Evolutionary conservation across 2,888 invertebrate species (phyloP), one percentile per base, ranked within the genome.

Genomic region (Archips xylosteana): DNA sequence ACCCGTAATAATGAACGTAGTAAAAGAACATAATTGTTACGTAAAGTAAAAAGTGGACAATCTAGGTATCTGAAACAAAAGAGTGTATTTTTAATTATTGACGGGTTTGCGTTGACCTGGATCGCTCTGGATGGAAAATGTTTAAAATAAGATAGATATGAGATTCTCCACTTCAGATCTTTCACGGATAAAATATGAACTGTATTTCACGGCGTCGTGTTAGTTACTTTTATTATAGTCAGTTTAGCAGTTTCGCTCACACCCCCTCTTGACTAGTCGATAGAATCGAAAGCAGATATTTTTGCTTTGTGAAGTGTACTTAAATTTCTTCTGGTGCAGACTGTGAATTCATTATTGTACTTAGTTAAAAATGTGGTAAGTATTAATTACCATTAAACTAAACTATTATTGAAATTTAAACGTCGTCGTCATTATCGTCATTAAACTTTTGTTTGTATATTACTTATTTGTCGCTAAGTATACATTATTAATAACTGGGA

Each of bases 51-150:
- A 54, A 15, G 9, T 57, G 1, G 1, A 3, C 10, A 10, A 10
- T 23, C 32, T 32, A 32, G 57, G 12, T 57, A 57, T 2, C 57
- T 57, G 57, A 57, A 57, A 57, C 57, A 23, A 57, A 57, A 57
- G 57, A 12, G 32, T 32, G 32, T 57, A 15, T 54, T 57, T 49
- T 51, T 32, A 57, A 57, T 57, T 57, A 57, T 66, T 57, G 54
- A 66, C 66, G 10, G 42, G 13, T 6, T 51, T 13, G 23, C 54
- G 39, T 65, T 42, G 54, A 66, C 54, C 42, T 57, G 54, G 42
- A 66, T 66, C 42, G 23, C n/a, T 32, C 42, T 66, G 23, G 15
- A 66, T 23, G 42, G 66, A 42, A 42, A 66, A n/a, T 13, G 9
- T 57, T 23, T 42, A 9, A 66, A 32, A 12, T 66, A 8, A 57